Evolutionary conservation across 2,888 invertebrate species (phyloP).

Genomic region (Tetropium fuscum): DNA sequence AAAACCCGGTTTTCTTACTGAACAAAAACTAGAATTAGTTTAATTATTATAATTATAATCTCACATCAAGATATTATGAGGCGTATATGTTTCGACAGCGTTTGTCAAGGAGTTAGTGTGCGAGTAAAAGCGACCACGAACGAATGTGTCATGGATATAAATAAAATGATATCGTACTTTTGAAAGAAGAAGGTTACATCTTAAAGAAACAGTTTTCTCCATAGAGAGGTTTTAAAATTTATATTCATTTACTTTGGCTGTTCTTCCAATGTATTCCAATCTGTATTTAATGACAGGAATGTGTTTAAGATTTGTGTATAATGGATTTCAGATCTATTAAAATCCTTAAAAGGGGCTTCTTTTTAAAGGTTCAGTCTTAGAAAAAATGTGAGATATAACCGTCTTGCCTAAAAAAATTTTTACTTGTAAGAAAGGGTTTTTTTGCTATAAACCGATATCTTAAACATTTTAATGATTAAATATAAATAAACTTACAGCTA

Average conservation of each 20-base stretch:
- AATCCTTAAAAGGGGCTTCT: neutral
- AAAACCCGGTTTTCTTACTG: too few relatives aligned
- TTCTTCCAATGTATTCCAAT: neutral
- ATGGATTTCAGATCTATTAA: neutral
- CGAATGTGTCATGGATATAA: too few relatives aligned
- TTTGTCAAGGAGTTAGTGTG: too few relatives aligned
- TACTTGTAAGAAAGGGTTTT: neutral
- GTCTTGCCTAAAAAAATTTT: neutral
- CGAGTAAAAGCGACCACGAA: too few relatives aligned
- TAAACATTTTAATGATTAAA: neutral
- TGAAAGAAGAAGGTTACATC: neutral
- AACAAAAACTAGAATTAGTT: too few relatives aligned
- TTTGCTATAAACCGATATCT: neutral
- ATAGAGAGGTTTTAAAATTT: neutral
- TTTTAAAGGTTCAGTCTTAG: neutral
- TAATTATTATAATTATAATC: too few relatives aligned
- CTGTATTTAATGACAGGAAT: neutral
- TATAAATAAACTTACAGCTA: too few relatives aligned
- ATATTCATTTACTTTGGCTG: neutral
- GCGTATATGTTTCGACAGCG: too few relatives aligned
- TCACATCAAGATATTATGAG: too few relatives aligned
- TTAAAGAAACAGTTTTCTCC: neutral
- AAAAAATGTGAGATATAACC: neutral
- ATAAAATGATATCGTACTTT: neutral
- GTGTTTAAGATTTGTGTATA: neutral